Conservation (phyloP, 2,797 vertebrate species). For the Cheirogaleus major region DNA sequence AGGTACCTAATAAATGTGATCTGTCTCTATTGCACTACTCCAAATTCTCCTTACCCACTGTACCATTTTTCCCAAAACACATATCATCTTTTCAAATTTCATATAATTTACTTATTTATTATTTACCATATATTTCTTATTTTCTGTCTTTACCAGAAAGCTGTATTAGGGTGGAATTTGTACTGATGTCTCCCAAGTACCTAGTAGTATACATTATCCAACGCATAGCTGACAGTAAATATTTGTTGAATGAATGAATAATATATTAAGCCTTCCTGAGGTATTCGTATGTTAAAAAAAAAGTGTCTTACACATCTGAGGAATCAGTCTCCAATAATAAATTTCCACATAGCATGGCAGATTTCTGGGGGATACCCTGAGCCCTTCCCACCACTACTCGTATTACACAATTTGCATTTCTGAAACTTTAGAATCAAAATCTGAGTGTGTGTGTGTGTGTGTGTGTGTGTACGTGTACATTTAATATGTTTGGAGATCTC, state of each 20-base stretch:
- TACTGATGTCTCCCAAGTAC: not conserved
- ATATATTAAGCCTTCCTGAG: not conserved
- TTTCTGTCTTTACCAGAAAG: not conserved
- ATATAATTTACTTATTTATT: not conserved
- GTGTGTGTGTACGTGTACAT: not conserved
- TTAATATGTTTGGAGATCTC: not conserved
- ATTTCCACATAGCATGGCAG: not conserved
- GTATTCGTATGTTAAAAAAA: not conserved
- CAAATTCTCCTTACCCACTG: not conserved
- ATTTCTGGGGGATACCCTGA: not conserved
- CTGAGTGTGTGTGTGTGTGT: not conserved
- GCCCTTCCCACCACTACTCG: not conserved
- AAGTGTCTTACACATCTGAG: not conserved
- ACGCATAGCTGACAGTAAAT: not conserved
- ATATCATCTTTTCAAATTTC: not conserved
- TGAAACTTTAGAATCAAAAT: constrained; percentile 48
- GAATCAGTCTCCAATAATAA: not conserved
- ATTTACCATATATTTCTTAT: not conserved
- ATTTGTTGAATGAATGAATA: not conserved
- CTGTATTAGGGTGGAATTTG: not conserved
- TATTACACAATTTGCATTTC: not conserved
- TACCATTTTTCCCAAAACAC: not conserved
- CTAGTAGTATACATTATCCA: not conserved
- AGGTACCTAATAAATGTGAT: not conserved
- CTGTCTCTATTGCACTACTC: not conserved